Conservation (phyloP, 1,140 invertebrate species). For the Cyphomyrmex costatus region DNA sequence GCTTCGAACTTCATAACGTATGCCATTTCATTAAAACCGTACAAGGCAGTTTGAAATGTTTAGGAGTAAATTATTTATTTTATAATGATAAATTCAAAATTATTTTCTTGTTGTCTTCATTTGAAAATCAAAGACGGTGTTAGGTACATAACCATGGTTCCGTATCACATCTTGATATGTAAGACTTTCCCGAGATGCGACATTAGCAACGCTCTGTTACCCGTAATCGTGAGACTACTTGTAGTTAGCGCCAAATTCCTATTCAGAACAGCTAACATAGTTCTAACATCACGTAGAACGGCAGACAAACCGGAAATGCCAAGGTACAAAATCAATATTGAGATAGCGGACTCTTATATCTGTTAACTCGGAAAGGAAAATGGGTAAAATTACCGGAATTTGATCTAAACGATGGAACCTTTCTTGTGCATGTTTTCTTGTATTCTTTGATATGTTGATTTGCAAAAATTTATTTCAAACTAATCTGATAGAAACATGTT, state of each 20-base stretch:
- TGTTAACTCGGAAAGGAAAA: constrained; percentile 48
- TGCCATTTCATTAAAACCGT: not conserved
- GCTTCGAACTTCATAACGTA: not conserved
- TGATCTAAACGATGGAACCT: too few relatives aligned
- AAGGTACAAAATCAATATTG: constrained; percentile 55
- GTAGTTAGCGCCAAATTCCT: constrained; percentile 60
- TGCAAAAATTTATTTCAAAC: too few relatives aligned
- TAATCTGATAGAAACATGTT: too few relatives aligned
- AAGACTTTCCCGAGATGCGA: constrained; percentile 50
- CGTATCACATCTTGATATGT: constrained; percentile 46
- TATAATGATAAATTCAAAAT: not conserved
- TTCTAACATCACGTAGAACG: constrained; percentile 53
- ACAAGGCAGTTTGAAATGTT: not conserved
- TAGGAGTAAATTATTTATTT: not conserved
- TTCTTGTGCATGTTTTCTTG: too few relatives aligned
- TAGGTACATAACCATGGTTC: not conserved
- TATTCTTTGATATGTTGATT: too few relatives aligned
- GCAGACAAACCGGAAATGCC: constrained; percentile 52
- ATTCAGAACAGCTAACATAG: constrained; percentile 62
- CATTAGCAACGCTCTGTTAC: constrained; percentile 59
- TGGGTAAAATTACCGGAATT: too few relatives aligned
- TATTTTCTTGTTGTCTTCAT: not conserved
- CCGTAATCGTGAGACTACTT: constrained; percentile 52
- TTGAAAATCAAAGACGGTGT: constrained; percentile 15
- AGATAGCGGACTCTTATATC: constrained; percentile 40